Base-by-base conservation (phyloP, 2,888 invertebrate species). In the Drosophila niveifrons region DNA sequence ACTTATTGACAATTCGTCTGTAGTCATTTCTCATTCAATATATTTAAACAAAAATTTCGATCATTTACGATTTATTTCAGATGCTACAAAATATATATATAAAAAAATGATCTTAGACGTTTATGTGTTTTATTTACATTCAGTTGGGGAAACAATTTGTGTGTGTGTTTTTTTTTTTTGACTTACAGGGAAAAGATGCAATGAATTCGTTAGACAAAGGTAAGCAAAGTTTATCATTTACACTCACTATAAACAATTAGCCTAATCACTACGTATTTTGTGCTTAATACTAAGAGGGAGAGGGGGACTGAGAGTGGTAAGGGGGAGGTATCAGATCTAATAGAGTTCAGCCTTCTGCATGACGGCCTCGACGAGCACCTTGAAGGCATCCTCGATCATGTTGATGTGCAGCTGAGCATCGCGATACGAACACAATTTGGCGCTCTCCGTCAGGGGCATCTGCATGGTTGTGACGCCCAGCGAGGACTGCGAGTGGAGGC, bases 401-500 rank as follows among this genome's bases (percentile, higher is more conserved):
- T 86, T 86, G 11, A 93, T 90, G 57, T 92, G 88, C 18, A 85
- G 78, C 44, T 90, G 90, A 10, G 92, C 87, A 63, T 90, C 89
- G 41, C 90, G 91, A 23, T 89, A 89, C 10, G 90, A 89, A 52
- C 82, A 85, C 23, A 90, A 77, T 64, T 92, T 91, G 17, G 90
- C 83, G 62, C 81, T 84, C 48, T 91, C 90, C 10, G 84, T 90
- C 3, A 90, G 65, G 2, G 90, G 89, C 78, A 92, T 88, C 91
- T 90, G 95, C 94, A 91, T 90, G 2, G 91, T 90, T 72, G 90
- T 91, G 2, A 92, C 93, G 2, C 95, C 95, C 0, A 97, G 93
- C 1, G 97, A 96, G 0, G 96, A 96, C 91, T 98, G 97, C 0
- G 97, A 97, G 77, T 96, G 95, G 73, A 96, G 96, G 67, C 98